Base-by-base conservation (phyloP, 2,888 invertebrate genomes). In the Biston betularia region DNA sequence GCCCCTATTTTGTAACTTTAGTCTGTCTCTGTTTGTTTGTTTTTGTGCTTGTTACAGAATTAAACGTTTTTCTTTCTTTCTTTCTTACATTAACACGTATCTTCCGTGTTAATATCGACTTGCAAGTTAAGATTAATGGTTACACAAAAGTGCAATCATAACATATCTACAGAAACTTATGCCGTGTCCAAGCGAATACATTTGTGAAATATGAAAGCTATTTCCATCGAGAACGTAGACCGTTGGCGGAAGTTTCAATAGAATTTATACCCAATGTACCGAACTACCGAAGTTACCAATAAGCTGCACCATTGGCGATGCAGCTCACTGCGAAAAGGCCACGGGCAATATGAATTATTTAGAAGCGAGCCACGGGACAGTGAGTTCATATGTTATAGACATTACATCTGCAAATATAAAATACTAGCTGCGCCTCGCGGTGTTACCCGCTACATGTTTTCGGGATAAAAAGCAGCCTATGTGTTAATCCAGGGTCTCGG, bases 291-390 rank as follows among this genome's bases (percentile, higher is more conserved):
- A 67, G 69, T 64, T 66, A 54, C 65, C 72, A 74, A 74, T 74
- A 74, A 71, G 74, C 71, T 69, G 60, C 66, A 62, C 68, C 68
- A 71, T 70, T 72, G 62, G 69, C 66, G 45, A 50, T 68, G 73
- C 73, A 70, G 68, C 71, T 75, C 74, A 71, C 71, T 69, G 70
- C 67, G 70, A 74, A 72, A 64, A 58, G 61, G 61, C 68, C 61
- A 70, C 68, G 63, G 69, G 69, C 70, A 62, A 53, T 68, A 79
- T 83, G 84, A 82, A 83, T 82, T 80, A 83, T 82, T 80, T 76
- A 81, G 75, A 38, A 15, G 38, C 38, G 15, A 53, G 34, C 50
- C 12, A 10, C 34, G 11, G 10, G 6, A 12, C 50, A n/a, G 6
- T n/a, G 50, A 53, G 38, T 38, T 14, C 10, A 40, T 35, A 40